A percentile compares a stretch with the other conserved stretches of the same genome.
Evolutionary conservation across 2,888 invertebrate species (phyloP).

Genomic region (Acleris emargana): DNA sequence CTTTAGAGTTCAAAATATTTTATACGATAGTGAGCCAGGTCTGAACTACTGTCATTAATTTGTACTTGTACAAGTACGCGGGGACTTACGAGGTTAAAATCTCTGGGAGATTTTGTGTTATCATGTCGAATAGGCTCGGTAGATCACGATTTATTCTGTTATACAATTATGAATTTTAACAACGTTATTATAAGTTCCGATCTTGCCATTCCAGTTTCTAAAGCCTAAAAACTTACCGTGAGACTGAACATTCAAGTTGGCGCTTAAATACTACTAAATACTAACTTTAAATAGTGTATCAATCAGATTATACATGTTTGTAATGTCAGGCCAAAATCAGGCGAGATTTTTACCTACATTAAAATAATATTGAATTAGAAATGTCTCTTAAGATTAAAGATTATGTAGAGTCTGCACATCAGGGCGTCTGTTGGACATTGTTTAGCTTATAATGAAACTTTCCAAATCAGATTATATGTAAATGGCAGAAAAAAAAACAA

Average conservation of each 20-base stretch:
- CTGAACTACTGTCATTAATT: no score
- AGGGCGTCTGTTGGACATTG: neutral
- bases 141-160: constrained; percentile 4
- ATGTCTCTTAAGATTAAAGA: constrained; percentile 1
- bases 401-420: neutral
- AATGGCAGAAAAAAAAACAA: no score
- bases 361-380: neutral
- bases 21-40: no score
- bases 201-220: constrained; percentile 51
- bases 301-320: neutral
- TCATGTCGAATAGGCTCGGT: no score
- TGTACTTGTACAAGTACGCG: no score
- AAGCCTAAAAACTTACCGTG: constrained; percentile 34
- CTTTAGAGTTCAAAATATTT: no score
- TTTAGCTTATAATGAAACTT: no score
- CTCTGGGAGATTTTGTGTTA: no score
- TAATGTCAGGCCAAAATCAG: neutral
- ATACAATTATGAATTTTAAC: constrained; percentile 29
- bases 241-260: constrained; percentile 43
- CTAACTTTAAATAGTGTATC: no score
- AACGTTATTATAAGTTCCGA: constrained; percentile 23
- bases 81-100: no score
- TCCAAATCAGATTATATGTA: no score
- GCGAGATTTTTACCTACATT: neutral
- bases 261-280: neutral